Evolutionary conservation across 2,888 invertebrate genomes (phyloP).

Genomic region (Sthenelais limicola): DNA sequence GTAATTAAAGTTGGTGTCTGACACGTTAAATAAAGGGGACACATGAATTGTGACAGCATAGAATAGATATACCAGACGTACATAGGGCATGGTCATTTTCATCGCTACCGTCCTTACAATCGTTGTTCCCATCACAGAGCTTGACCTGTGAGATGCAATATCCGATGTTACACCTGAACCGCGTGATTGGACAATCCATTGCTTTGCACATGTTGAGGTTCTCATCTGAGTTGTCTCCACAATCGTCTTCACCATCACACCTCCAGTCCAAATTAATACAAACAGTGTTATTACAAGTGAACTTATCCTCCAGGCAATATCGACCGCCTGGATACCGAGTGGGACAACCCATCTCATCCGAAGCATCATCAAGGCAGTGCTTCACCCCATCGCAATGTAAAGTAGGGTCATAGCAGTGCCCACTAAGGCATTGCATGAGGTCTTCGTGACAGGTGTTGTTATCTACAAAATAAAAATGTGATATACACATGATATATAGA

Average conservation of each 20-base stretch:
- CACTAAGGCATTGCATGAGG: constrained; percentile 19
- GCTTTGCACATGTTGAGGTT: constrained; percentile 64
- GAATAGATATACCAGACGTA: no score
- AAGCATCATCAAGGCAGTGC: constrained; percentile 87
- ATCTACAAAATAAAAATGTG: background rate
- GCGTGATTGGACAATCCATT: background rate
- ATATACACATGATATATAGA: no score
- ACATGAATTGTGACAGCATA: no score
- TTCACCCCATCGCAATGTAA: constrained; percentile 89
- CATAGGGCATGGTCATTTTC: constrained; percentile 40
- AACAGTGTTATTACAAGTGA: constrained; percentile 85
- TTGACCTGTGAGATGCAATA: constrained; percentile 32
- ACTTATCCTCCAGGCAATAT: constrained; percentile 78
- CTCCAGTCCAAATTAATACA: constrained; percentile 84
- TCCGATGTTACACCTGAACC: constrained; percentile 41
- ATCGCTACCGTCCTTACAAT: constrained; percentile 49
- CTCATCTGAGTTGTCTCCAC: constrained; percentile 92
- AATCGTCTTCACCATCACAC: constrained; percentile 91
- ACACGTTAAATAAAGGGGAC: no score
- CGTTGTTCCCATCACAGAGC: constrained; percentile 42
- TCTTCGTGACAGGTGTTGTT: constrained; percentile 8
- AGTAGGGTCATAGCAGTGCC: constrained; percentile 80
- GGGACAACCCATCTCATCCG: constrained; percentile 79
- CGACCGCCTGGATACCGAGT: constrained; percentile 34
- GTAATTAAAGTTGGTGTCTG: no score